Base-by-base conservation (phyloP, 1,140 invertebrate genomes). In the Colletes gigas region DNA sequence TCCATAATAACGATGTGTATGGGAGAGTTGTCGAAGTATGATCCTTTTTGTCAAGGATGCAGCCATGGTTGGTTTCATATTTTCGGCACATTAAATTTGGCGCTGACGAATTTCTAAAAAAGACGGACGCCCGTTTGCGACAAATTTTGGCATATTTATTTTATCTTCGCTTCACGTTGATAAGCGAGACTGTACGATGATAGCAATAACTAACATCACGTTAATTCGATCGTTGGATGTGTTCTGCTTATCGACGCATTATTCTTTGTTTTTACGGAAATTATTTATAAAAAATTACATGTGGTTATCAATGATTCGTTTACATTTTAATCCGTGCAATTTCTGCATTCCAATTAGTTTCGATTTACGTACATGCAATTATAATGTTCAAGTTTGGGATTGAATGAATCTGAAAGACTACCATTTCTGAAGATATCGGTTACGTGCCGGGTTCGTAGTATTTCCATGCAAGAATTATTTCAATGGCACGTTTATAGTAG, bases 41-140 rank as follows among this genome's bases (percentile, higher is more conserved):
- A 47, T 55, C 14, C 83, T 70, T 30, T 54, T 82, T 15, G 21
- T 62, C n/a, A 85, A 59, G 2, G 19, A 9, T 39, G 66, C 21
- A 6, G 63, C 17, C 66, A 78, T 30, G 10, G 52, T 82, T 17
- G 21, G 39, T 54, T 14, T 62, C 68, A 81, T 44, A 12, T 54
- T 65, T 4, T 67, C 9, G 9, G 50, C 17, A 73, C 47, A 5
- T 80, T 9, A 74, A 59, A 82, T 70, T 73, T 47, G 15, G 59
- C 17, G 4, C 6, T 21, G 52, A 44, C 10, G 50, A 30, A 4
- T 63, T 19, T 39, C 78, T 85, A 50, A 14, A 62, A 70, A 65
- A 10, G 19, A 15, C 70, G 30, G 3, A 17, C 73, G 15, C 7
- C 8, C n/a, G 70, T 44, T 47, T 30, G n/a, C 41, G 68, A 12